Conservation (phyloP, 2,113 vertebrate species). For the Pteronura brasiliensis region DNA sequence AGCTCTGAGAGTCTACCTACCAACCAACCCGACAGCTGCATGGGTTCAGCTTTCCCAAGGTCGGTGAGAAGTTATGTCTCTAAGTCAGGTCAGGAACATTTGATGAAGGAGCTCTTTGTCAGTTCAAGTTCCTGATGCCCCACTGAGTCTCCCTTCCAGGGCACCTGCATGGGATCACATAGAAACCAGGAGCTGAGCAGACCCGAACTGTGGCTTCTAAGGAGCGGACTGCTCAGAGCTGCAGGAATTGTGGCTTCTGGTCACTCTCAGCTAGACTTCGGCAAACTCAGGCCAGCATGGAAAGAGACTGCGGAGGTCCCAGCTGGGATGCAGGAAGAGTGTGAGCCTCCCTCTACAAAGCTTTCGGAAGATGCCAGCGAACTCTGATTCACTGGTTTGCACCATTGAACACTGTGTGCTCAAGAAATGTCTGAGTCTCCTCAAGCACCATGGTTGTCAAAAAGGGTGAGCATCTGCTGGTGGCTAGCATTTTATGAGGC, state of each 20-base stretch:
- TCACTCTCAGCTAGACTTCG: background rate
- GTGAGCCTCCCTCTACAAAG: background rate
- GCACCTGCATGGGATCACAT: no score
- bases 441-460: background rate
- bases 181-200: background rate
- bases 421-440: background rate
- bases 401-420: background rate
- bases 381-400: background rate
- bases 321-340: background rate
- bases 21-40: background rate
- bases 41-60: background rate
- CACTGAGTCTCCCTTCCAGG: background rate
- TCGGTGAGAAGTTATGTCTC: background rate
- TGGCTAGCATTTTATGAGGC: background rate
- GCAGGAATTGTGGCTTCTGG: background rate
- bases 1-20: background rate
- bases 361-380: background rate
- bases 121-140: no score
- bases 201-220: background rate
- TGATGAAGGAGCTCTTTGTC: background rate
- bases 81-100: no score
- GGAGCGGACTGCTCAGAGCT: background rate
- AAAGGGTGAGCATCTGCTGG: background rate
- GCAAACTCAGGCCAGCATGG: background rate
- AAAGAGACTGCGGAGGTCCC: background rate